phyloP scores from a whole-genome alignment of 2,888 invertebrate species.

The Empis stercorea region DNA sequence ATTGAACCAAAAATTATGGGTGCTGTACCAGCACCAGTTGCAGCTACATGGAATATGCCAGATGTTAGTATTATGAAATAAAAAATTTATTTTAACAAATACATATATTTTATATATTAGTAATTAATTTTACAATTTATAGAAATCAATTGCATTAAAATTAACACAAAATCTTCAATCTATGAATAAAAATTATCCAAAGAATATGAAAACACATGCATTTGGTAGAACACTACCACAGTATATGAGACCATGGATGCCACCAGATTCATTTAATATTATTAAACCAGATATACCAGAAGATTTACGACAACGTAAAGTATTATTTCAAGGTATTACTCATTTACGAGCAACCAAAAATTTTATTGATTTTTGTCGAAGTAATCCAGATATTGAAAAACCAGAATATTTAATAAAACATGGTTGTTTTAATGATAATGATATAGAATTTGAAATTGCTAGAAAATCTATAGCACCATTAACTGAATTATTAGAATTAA shows the following conservation, averaged over 20 bases:
- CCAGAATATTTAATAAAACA: conserved; percentile 25
- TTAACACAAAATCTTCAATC: too few relatives aligned
- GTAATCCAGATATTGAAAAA: conserved; percentile 22
- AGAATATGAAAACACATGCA: conserved; percentile 18
- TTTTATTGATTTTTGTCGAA: conserved; percentile 26
- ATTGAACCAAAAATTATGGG: conserved; percentile 31
- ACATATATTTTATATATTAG: too few relatives aligned
- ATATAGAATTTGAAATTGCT: too few relatives aligned
- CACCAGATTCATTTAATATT: conserved; percentile 17
- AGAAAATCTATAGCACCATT: too few relatives aligned
- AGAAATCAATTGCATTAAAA: too few relatives aligned
- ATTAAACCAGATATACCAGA: conserved; percentile 29
- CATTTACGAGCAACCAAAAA: conserved; percentile 31
- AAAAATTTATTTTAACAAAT: too few relatives aligned
- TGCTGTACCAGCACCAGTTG: conserved; percentile 30
- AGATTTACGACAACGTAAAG: conserved; percentile 26
- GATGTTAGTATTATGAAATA: conserved; percentile 20
- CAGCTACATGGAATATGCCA: conserved; percentile 30
- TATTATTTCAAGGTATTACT: conserved; percentile 32
- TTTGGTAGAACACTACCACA: conserved; percentile 32
- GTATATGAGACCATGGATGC: conserved; percentile 24
- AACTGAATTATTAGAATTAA: too few relatives aligned
- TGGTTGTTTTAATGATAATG: conserved; percentile 19
- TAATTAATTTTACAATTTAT: too few relatives aligned
- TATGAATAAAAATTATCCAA: too few relatives aligned